These are phyloP conservation scores for Tinea pellionella DNA, from an alignment of 2,888 invertebrate genomes.

Conservation along the genomic window DNA sequence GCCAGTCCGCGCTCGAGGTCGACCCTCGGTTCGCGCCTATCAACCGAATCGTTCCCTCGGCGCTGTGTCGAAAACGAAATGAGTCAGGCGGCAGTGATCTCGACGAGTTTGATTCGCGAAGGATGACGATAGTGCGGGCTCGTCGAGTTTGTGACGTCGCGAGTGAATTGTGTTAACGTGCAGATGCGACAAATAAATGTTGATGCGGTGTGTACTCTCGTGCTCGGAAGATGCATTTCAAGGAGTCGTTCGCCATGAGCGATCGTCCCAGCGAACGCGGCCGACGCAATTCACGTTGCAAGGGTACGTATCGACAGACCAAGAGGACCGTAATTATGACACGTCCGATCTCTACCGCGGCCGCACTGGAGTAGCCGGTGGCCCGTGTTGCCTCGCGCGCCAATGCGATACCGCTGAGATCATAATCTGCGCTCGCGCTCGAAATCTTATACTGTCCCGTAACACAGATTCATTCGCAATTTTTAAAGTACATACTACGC, in stretches of 20 bases:
- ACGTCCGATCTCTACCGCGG: conserved; percentile 20
- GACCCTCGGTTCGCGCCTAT: conserved; percentile 58
- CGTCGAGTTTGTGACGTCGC: conserved; percentile 36
- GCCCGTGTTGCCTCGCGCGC: not conserved
- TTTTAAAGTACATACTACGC: not conserved
- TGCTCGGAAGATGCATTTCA: conserved; percentile 69
- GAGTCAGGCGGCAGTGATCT: conserved; percentile 40
- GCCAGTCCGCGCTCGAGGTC: conserved; percentile 63
- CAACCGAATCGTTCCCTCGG: conserved; percentile 39
- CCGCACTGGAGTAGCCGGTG: conserved; percentile 19
- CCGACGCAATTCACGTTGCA: conserved; percentile 66
- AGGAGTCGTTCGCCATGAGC: conserved; percentile 68
- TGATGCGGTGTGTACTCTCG: conserved; percentile 57
- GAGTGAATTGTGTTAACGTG: conserved; percentile 53
- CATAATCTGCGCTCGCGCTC: not conserved
- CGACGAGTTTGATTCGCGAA: conserved; percentile 35
- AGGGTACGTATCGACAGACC: conserved; percentile 47
- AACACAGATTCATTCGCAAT: not conserved
- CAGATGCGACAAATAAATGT: conserved; percentile 64
- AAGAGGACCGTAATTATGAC: not conserved
- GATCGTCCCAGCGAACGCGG: conserved; percentile 67
- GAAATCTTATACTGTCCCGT: not conserved
- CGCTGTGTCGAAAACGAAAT: conserved; percentile 49
- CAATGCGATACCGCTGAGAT: not conserved
- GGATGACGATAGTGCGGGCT: conserved; percentile 33